phyloP scores from a whole-genome alignment of 2,113 vertebrate genomes.

The Nansenia antarctica region DNA sequence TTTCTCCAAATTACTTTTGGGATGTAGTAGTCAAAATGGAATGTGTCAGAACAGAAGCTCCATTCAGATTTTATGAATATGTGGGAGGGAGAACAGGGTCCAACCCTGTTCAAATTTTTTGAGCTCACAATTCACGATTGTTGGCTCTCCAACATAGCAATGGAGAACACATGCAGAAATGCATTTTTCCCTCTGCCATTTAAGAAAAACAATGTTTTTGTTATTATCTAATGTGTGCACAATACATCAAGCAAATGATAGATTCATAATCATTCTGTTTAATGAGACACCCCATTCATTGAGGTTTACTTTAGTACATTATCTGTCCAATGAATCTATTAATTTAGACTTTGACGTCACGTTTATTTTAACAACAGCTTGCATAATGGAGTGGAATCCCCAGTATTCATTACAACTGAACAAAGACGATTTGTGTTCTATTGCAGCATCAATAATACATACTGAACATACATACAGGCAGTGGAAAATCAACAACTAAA shows the following conservation, averaged over 20 bases:
- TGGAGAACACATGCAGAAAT: not conserved
- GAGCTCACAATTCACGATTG: slow-evolving; percentile 7
- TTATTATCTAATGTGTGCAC: not conserved
- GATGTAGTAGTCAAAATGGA: slow-evolving; percentile 25
- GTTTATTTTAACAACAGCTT: no score
- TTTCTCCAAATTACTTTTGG: not conserved
- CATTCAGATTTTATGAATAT: slow-evolving; percentile 20
- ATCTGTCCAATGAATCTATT: not conserved
- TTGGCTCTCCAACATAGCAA: not conserved
- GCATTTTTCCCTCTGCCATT: not conserved
- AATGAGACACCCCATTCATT: no score
- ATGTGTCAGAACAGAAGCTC: slow-evolving; percentile 33
- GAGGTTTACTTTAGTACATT: not conserved
- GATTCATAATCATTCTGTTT: not conserved
- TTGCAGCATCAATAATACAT: not conserved
- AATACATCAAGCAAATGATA: no score
- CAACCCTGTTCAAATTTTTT: slow-evolving; percentile 8
- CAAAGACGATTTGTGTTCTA: not conserved
- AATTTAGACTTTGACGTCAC: not conserved
- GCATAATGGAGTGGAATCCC: not conserved
- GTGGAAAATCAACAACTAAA: no score
- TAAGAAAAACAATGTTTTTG: not conserved
- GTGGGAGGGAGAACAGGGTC: slow-evolving; percentile 17
- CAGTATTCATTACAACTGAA: not conserved
- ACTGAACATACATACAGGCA: no score